phyloP scores from a whole-genome alignment of 2,797 vertebrate species.

The Allobates femoralis region DNA sequence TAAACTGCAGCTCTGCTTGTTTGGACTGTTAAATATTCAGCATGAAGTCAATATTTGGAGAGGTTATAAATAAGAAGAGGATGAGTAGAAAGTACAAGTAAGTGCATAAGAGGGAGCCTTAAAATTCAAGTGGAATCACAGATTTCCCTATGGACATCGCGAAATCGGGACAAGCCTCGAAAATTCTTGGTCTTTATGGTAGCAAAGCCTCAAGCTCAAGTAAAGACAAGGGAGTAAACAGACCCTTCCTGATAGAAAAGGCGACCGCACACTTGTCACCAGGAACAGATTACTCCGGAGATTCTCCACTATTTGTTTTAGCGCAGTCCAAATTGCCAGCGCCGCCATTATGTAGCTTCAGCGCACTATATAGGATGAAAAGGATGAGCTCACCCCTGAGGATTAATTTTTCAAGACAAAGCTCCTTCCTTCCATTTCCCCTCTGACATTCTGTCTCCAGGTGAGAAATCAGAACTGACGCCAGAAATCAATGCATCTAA shows the following conservation, averaged over 20 bases:
- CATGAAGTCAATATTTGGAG: no score
- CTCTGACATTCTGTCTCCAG: not conserved
- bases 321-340: conserved; percentile 44
- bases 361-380: not conserved
- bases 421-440: not conserved
- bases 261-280: conserved; percentile 1
- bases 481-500: conserved; percentile 45
- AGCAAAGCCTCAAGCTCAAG: not conserved
- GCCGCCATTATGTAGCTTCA: not conserved
- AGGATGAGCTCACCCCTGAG: not conserved
- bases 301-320: conserved; percentile 19
- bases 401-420: conserved; percentile 47
- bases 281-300: conserved; percentile 27
- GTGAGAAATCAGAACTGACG: conserved; percentile 34
- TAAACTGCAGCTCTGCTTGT: not conserved
- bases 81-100: no score
- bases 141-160: no score
- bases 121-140: no score
- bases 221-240: not conserved
- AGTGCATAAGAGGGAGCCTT: no score
- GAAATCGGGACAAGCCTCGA: no score
- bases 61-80: no score
- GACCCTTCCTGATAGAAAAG: conserved; percentile 22
- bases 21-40: no score
- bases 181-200: no score